Evolutionary conservation across 1,140 invertebrate genomes (phyloP).

Genomic region (Stegodyphus mimosarum): DNA sequence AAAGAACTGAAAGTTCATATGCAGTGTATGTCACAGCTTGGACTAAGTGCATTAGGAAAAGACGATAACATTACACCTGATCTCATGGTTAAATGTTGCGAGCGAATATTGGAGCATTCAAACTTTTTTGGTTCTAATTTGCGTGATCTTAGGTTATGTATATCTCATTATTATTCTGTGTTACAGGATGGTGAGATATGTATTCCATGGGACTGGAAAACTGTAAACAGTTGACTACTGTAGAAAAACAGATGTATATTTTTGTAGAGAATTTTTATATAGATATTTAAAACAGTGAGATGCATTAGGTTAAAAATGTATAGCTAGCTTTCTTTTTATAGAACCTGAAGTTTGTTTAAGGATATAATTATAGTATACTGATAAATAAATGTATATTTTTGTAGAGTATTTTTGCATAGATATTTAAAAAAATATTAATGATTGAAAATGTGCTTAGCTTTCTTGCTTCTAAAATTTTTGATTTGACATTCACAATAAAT

Average conservation of each 20-base stretch:
- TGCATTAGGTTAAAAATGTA: too few species aligned
- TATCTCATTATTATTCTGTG: constrained; percentile 92
- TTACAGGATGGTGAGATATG: constrained; percentile 89
- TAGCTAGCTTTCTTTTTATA: too few species aligned
- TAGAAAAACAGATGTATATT: not conserved
- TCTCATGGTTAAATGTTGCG: constrained; percentile 83
- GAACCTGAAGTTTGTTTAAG: too few species aligned
- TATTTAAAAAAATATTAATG: too few species aligned
- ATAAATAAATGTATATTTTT: too few species aligned
- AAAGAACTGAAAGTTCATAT: constrained; percentile 78
- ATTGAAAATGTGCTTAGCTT: too few species aligned
- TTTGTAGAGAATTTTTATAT: not conserved
- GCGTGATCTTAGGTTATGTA: constrained; percentile 76
- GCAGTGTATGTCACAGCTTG: constrained; percentile 76
- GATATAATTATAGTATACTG: too few species aligned
- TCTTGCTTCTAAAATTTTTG: too few species aligned
- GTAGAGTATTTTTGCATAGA: too few species aligned
- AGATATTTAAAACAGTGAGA: too few species aligned
- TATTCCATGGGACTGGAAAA: constrained; percentile 88
- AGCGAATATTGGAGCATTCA: constrained; percentile 75
- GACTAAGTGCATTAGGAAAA: constrained; percentile 79
- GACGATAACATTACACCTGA: constrained; percentile 90
- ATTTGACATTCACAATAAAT: too few species aligned
- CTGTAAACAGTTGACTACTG: not conserved
- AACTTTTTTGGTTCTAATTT: constrained; percentile 67